Evolutionary conservation across 2,888 invertebrate genomes (phyloP), one percentile per base, ranked within the genome.

Genomic region (Camptogramma bilineatum): DNA sequence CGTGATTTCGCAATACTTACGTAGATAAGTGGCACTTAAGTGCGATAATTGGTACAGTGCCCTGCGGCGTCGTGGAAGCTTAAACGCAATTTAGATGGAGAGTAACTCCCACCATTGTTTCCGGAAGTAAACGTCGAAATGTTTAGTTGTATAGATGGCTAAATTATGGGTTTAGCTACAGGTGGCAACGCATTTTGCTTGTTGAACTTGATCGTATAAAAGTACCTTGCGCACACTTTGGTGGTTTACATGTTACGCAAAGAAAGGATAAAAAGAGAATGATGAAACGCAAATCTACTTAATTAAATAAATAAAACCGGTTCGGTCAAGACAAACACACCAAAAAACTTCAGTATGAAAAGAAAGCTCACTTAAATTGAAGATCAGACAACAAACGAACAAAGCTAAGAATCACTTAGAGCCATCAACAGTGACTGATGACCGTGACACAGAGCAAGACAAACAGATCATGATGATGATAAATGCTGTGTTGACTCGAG

Each of bases 21-120:
- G 56, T 60, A 64, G 28, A 31, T 64, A 64, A 65, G 65, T 62
- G 64, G 59, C 59, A 44, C 44, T 46, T 39, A 59, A 62, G 52
- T 51, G 62, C 31, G 19, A 64, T 70, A 66, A 72, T 69, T 68
- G 64, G 64, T 66, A 42, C 59, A 47, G 17, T 46, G 55, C 62
- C 55, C 21, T 56, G 42, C n/a, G 69, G 64, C 52, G 47, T 42
- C 17, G 51, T 50, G 54, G 66, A 64, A 68, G 52, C 42, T 48
- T 63, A 59, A 68, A 54, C 47, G 58, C 44, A 18, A 48, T 34
- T 54, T 10, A 54, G 39, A 24, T 46, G 56, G 61, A 52, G 24
- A 56, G 55, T 50, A 21, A 44, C 70, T 70, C 68, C 67, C 56
- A 60, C 63, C 59, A 68, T 69, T 69, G 71, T 69, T 67, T 56